phyloP scores from a whole-genome alignment of 2,113 vertebrate genomes.

The Theristicus caerulescens region DNA sequence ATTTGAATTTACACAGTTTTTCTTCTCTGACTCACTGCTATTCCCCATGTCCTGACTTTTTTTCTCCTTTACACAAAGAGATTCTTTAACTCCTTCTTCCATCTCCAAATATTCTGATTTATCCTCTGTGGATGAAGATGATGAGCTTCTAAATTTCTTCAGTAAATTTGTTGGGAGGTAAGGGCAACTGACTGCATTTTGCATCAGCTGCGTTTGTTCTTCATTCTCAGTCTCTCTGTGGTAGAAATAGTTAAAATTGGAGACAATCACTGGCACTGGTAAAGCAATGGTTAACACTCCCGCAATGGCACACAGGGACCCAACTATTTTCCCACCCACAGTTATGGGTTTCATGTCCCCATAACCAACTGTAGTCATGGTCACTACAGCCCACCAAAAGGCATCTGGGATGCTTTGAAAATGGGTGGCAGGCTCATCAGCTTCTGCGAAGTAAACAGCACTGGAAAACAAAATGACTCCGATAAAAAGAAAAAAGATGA shows the following conservation, averaged over 20 bases:
- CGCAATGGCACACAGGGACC: conserved; percentile 96
- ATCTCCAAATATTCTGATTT: conserved; percentile 98
- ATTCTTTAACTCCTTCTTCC: conserved; percentile 97
- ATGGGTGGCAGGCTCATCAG: conserved; percentile 92
- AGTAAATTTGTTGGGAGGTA: conserved; percentile 91
- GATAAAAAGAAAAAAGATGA: conserved; percentile 98
- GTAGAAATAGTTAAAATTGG: conserved; percentile 99
- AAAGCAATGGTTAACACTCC: conserved; percentile 98
- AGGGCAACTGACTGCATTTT: conserved; percentile 89
- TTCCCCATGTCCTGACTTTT: conserved; percentile 89
- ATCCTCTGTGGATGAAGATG: conserved; percentile 92
- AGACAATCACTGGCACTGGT: conserved; percentile 98
- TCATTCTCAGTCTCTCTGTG: conserved; percentile 97
- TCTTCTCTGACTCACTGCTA: conserved; percentile 91
- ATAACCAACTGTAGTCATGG: conserved; percentile 99
- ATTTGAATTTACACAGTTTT: conserved; percentile 90
- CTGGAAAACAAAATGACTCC: conserved; percentile 99
- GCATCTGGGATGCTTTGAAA: conserved; percentile 99
- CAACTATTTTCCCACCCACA: conserved; percentile 97
- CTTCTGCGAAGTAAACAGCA: conserved; percentile 97
- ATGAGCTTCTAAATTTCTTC: conserved; percentile 89
- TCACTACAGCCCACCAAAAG: conserved; percentile 99
- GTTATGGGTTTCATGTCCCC: conserved; percentile 99
- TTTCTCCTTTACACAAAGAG: conserved; percentile 91
- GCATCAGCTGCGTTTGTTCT: conserved; percentile 85